These are phyloP conservation scores for Hystrix cristata DNA, from an alignment of 2,113 vertebrate species.

Conservation along the genomic window DNA sequence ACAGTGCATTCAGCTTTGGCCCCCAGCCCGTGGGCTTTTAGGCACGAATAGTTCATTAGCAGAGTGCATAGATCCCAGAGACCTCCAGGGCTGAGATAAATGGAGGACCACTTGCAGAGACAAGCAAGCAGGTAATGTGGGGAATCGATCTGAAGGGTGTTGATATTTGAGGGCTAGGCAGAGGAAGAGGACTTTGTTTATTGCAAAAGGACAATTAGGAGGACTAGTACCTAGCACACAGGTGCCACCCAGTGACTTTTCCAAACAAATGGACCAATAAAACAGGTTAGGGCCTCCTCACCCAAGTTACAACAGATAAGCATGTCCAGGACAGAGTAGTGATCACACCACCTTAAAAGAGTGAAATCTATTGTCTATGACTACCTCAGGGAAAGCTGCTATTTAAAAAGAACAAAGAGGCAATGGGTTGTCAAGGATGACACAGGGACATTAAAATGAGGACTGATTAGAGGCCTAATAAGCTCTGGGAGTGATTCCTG, in stretches of 20 bases:
- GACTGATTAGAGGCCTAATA: neutral
- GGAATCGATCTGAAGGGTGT: too few species aligned
- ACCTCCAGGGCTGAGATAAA: neutral
- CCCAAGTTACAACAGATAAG: neutral
- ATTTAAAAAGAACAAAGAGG: neutral
- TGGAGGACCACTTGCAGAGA: neutral
- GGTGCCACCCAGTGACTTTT: neutral
- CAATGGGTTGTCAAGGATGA: neutral
- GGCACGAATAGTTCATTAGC: too few species aligned
- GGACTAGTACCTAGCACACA: neutral
- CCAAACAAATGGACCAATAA: neutral
- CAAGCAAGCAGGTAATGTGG: accelerated
- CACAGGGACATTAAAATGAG: neutral
- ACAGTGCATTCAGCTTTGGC: neutral
- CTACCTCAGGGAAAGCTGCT: neutral
- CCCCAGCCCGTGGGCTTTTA: accelerated
- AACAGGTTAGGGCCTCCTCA: neutral
- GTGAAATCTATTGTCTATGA: neutral
- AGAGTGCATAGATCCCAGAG: neutral
- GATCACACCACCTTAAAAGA: neutral
- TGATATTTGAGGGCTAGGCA: neutral
- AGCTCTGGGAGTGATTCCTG: neutral
- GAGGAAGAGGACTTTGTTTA: neutral
- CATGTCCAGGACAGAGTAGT: neutral
- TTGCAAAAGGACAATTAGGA: neutral